Percentiles rank a stretch among this genome's conserved stretches.
Evolutionary conservation across 1,140 invertebrate genomes (phyloP).

Genomic region (Nilaparvata lugens): DNA sequence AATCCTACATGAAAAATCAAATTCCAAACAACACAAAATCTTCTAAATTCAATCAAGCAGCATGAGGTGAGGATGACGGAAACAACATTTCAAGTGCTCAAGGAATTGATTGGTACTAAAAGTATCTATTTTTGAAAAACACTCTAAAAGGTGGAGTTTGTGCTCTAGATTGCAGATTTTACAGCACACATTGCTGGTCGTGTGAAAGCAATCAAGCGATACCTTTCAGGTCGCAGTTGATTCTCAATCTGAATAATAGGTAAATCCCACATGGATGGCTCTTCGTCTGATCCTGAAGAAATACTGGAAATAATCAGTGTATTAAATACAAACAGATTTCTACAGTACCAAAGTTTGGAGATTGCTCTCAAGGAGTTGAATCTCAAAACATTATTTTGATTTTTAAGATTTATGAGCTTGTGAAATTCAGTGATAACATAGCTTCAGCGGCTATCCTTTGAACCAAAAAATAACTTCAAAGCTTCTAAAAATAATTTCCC

Average conservation of each 20-base stretch:
- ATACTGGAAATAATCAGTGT: constrained; percentile 8
- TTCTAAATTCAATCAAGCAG: too few relatives aligned
- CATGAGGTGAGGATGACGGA: background rate
- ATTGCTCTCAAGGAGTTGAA: background rate
- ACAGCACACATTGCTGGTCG: background rate
- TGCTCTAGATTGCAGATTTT: too few relatives aligned
- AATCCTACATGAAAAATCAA: too few relatives aligned
- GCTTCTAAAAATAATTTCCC: too few relatives aligned
- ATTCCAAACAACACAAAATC: too few relatives aligned
- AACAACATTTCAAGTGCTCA: background rate
- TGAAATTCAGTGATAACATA: too few relatives aligned
- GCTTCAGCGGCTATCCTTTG: too few relatives aligned
- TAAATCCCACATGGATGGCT: constrained; percentile 43
- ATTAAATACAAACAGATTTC: too few relatives aligned
- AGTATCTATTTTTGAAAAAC: background rate
- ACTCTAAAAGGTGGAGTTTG: too few relatives aligned
- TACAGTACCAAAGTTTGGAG: too few relatives aligned
- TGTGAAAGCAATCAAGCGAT: constrained; percentile 29
- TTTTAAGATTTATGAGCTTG: too few relatives aligned
- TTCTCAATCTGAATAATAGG: constrained; percentile 43
- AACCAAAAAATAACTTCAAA: too few relatives aligned
- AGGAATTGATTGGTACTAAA: background rate
- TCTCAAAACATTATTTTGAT: background rate
- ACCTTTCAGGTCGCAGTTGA: constrained; percentile 38
- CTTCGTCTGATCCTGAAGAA: constrained; percentile 41